Conservation (phyloP, 2,888 invertebrate species). For the Drosophila leonis region DNA sequence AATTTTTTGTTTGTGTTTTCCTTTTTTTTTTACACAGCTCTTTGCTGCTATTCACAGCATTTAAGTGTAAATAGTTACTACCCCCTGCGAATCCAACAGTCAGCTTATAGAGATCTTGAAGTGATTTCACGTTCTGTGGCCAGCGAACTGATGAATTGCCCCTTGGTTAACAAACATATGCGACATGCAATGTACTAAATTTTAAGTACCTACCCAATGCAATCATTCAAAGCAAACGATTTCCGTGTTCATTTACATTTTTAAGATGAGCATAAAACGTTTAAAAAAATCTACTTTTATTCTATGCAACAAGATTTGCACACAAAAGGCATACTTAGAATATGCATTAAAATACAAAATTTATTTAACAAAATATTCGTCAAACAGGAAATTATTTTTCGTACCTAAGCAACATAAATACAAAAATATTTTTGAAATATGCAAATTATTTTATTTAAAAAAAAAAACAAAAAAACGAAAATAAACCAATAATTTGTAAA, state of each 20-base stretch:
- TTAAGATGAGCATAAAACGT: conserved; percentile 14
- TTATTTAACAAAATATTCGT: conserved; percentile 1
- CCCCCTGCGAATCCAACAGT: background rate
- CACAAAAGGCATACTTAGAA: conserved; percentile 31
- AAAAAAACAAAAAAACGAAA: background rate
- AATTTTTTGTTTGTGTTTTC: conserved; percentile 23
- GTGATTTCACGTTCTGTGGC: conserved; percentile 21
- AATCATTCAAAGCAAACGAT: conserved; percentile 32
- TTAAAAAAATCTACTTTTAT: background rate
- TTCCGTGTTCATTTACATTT: conserved; percentile 38
- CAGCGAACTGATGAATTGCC: conserved; percentile 33
- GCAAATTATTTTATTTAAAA: background rate
- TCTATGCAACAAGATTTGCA: conserved; percentile 28
- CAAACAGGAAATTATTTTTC: background rate
- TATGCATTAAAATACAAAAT: conserved; percentile 9
- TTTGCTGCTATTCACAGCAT: conserved; percentile 32
- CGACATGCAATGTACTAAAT: conserved; percentile 3
- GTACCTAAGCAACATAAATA: background rate
- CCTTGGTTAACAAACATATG: conserved; percentile 1
- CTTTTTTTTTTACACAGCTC: conserved; percentile 7
- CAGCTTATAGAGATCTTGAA: conserved; percentile 15
- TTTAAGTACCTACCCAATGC: conserved; percentile 4
- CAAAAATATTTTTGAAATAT: background rate
- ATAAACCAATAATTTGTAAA: background rate
- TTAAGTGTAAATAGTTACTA: conserved; percentile 43